Conservation (phyloP, 2,113 vertebrate species). For the Myotis yumanensis region DNA sequence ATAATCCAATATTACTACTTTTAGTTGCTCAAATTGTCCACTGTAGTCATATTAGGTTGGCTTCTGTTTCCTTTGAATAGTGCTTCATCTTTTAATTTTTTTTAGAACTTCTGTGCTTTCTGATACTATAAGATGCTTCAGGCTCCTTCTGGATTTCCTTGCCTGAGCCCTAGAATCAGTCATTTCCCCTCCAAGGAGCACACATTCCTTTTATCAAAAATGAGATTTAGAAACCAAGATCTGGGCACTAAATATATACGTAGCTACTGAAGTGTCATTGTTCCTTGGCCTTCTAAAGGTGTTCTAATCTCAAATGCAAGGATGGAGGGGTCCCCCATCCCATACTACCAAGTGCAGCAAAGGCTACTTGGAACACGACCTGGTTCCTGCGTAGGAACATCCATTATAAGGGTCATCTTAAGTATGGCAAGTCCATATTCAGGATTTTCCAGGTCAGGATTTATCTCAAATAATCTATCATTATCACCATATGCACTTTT, state of each 20-base stretch:
- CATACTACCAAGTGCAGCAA: not conserved
- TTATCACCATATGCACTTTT: not conserved
- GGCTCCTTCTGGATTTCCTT: not conserved
- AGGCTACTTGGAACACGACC: not conserved
- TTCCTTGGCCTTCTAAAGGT: not conserved
- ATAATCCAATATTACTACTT: not conserved
- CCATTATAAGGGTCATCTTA: not conserved
- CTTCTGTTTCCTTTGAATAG: not conserved
- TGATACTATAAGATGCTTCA: not conserved
- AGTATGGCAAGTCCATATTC: not conserved
- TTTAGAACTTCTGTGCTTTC: not conserved
- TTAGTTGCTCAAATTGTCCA: not conserved
- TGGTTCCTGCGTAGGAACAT: not conserved
- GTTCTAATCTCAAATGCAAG: too few relatives aligned
- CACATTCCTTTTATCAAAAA: not conserved
- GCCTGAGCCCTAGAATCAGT: not conserved
- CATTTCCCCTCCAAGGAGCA: not conserved
- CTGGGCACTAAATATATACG: not conserved
- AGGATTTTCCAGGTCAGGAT: slow-evolving; percentile 5
- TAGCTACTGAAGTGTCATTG: not conserved
- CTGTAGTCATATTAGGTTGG: not conserved
- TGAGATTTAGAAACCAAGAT: not conserved
- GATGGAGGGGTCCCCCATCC: not conserved
- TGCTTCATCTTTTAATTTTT: not conserved
- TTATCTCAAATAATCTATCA: not conserved